Evolutionary conservation across 92 coral and sea anemone species (phyloP), one percentile per base, ranked within the genome.

Genomic region (Paramuricea clavata): DNA sequence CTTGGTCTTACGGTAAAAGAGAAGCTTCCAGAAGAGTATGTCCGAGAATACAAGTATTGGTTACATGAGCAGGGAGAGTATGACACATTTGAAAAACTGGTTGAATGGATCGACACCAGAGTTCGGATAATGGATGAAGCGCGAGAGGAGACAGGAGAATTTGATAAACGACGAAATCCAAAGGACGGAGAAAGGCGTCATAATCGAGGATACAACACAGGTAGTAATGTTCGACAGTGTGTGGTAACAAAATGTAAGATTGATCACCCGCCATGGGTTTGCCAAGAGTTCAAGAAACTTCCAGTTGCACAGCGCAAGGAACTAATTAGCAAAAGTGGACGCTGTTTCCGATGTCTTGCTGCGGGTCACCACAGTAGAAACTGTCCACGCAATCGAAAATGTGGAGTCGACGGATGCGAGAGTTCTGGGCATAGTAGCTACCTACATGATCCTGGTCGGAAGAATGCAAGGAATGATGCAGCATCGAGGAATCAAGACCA

Each of bases 21-120:
- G 64, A 81, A 88, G 70, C 85, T 88, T 23, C 56, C 87, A 26
- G 91, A 71, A 30, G 87, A 82, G 11, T 86, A 88, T 62, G 56
- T 82, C 15, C 77, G 76, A 67, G 87, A 86, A 6, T 88, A 88
- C 54, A 88, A 88, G 70, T 73, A 81, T 27, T 88, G 91, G 91
- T 31, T 88, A n/a, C 19, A 34, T 10, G 91, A 88, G 54, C 91
- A 43, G 32, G 74, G 70, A 13, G 25, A 47, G 33, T 81, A 81
- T 27, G 87, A 67, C 54, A 74, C 22, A 49, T 72, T 70, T 13
- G 82, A 69, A 23, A 25, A 2, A 49, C n/a, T n/a, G n/a, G n/a
- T n/a, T n/a, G n/a, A n/a, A n/a, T n/a, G n/a, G n/a, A n/a, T n/a
- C n/a, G n/a, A n/a, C n/a, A n/a, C 19, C 10, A 12, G 73, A 1